These are phyloP conservation scores for Heliconius melpomene DNA, from an alignment of 1,140 invertebrate species.

Conservation along the genomic window DNA sequence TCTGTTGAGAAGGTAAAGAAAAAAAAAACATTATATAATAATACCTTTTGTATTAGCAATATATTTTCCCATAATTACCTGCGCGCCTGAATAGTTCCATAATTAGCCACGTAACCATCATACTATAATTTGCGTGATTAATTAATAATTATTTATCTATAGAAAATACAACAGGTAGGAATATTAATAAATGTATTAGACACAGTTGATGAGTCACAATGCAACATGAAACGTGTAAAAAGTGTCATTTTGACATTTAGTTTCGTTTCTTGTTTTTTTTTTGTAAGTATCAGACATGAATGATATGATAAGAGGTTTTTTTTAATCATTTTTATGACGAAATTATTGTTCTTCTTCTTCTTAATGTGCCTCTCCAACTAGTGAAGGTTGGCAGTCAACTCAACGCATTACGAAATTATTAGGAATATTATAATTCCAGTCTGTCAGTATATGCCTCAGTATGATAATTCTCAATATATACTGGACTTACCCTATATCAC, in stretches of 20 bases:
- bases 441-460: too few relatives aligned
- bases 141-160: not conserved
- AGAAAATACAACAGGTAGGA: not conserved
- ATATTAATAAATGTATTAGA: not conserved
- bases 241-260: not conserved
- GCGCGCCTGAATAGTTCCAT: conserved; percentile 11
- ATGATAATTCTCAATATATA: too few relatives aligned
- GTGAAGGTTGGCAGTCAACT: too few relatives aligned
- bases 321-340: not conserved
- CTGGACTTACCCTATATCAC: too few relatives aligned
- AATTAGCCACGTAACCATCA: not conserved
- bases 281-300: too few relatives aligned
- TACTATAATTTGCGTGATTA: not conserved
- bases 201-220: not conserved
- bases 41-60: not conserved
- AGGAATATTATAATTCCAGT: not conserved
- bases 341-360: not conserved
- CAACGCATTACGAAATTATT: not conserved
- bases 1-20: too few relatives aligned
- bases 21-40: not conserved
- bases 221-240: not conserved
- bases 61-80: conserved; percentile 8
- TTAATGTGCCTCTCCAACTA: too few relatives aligned
- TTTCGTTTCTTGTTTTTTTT: not conserved
- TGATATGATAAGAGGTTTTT: not conserved